Conservation (phyloP, 2,113 vertebrate genomes). For the Mungos mungo region DNA sequence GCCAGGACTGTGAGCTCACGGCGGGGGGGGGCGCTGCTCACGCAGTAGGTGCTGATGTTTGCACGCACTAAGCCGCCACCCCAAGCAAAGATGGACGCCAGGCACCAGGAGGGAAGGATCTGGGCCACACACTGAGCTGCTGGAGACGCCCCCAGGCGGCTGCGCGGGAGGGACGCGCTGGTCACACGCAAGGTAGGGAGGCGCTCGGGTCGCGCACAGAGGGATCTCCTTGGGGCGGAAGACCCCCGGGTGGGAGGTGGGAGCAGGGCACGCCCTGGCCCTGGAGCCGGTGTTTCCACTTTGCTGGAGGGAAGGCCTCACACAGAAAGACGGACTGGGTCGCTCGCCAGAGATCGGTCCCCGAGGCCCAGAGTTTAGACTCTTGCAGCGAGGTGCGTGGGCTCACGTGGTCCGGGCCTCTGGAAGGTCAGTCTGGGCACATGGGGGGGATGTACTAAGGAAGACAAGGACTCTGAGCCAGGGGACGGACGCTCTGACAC, state of each 20-base stretch:
- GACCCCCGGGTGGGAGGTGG: background rate
- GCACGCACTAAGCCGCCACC: accelerated
- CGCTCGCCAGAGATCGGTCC: background rate
- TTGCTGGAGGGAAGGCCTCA: background rate
- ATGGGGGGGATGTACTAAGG: no score
- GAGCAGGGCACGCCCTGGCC: background rate
- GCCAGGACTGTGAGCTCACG: background rate
- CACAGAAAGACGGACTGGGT: background rate
- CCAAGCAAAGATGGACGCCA: background rate
- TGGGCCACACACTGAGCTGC: background rate
- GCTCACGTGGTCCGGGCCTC: background rate
- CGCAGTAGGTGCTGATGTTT: accelerated
- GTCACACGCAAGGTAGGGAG: no score
- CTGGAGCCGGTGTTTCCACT: accelerated
- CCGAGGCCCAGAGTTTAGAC: background rate
- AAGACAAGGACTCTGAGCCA: background rate
- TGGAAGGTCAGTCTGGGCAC: background rate
- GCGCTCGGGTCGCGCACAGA: no score
- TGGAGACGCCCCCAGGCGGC: background rate
- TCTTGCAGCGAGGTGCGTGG: no score
- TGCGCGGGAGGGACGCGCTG: background rate
- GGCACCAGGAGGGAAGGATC: background rate
- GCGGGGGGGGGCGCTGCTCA: background rate
- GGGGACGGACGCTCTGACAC: background rate
- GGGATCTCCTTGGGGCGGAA: background rate